Evolutionary conservation across 1,140 invertebrate species (phyloP).

Genomic region (Zelostemma sp.): DNA sequence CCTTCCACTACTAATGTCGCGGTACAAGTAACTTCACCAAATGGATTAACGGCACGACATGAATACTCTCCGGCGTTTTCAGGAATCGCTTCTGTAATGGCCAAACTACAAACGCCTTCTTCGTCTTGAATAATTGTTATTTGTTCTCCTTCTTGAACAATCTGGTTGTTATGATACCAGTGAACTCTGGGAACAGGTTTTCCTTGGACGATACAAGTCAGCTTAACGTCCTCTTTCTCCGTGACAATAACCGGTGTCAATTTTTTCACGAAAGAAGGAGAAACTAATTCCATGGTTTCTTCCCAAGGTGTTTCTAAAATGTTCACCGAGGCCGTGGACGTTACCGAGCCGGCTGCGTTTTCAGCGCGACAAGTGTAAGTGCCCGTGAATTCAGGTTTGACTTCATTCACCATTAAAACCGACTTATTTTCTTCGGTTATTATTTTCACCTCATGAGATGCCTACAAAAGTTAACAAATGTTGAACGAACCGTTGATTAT

Average conservation of each 20-base stretch:
- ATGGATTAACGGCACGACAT: conserved; percentile 85
- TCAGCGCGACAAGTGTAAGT: conserved; percentile 90
- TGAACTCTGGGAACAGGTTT: conserved; percentile 84
- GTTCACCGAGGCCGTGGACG: conserved; percentile 83
- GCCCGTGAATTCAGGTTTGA: conserved; percentile 79
- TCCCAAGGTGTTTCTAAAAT: conserved; percentile 76
- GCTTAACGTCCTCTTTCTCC: conserved; percentile 90
- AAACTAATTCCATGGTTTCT: conserved; percentile 74
- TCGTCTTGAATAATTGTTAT: conserved; percentile 80
- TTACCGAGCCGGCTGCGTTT: conserved; percentile 88
- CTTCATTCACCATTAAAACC: conserved; percentile 83
- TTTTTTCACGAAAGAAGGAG: conserved; percentile 82
- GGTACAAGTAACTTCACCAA: conserved; percentile 86
- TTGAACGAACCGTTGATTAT: no score
- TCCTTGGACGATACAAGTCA: conserved; percentile 83
- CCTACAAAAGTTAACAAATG: no score
- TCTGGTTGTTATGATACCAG: conserved; percentile 84
- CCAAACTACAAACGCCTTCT: conserved; percentile 85
- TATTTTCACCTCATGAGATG: conserved; percentile 72
- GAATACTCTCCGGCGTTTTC: conserved; percentile 92
- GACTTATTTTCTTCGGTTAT: conserved; percentile 84
- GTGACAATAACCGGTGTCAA: conserved; percentile 85
- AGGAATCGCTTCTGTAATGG: conserved; percentile 93
- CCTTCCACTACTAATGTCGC: conserved; percentile 87
- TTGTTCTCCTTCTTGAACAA: conserved; percentile 83